Base-by-base conservation (phyloP, 1,140 invertebrate genomes). In the Belonocnema kinseyi region DNA sequence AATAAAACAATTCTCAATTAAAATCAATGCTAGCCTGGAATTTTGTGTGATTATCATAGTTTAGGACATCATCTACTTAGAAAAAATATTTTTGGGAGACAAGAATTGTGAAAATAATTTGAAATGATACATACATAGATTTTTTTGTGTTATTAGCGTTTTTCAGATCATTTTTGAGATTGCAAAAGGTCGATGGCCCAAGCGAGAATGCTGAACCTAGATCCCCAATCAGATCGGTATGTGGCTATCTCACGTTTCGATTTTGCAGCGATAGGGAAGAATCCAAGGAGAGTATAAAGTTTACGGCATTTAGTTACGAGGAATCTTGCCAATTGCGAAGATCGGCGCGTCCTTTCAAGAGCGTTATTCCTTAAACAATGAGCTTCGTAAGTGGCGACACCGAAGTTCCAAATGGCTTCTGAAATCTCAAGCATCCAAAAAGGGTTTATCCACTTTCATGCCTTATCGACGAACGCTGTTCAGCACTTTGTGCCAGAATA, bases 281-380 rank as follows among this genome's bases (percentile, higher is more conserved):
- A 66, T 66, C 26, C 61, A 66, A 33, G 33, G 61, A 66, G 61
- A 66, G 40, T n/a, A 66, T 66, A 66, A 66, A 66, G 33, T 66
- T 66, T 66, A 66, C 61, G 61, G 61, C 61, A 46, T 33, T 66
- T 33, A 40, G 61, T 66, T 66, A 46, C 61, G 26, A 66, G 61
- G 61, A 66, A 66, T 66, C 61, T 66, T 66, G 61, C 26, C 61
- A 33, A 66, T 66, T 66, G 61, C 33, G 61, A 16, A 66, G 61
- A 66, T 66, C 61, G 61, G 61, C 61, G 61, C 61, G 33, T 66
- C 61, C 61, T 66, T 66, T 66, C 61, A 66, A 61, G 61, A 66
- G 40, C 61, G 33, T 40, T 66, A 66, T 66, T 16, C 26, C 61
- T 66, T 66, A 66, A 66, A 66, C 61, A 66, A 66, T 66, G 61